Conservation (phyloP, 2,113 vertebrate genomes). For the Xenopus laevis region DNA sequence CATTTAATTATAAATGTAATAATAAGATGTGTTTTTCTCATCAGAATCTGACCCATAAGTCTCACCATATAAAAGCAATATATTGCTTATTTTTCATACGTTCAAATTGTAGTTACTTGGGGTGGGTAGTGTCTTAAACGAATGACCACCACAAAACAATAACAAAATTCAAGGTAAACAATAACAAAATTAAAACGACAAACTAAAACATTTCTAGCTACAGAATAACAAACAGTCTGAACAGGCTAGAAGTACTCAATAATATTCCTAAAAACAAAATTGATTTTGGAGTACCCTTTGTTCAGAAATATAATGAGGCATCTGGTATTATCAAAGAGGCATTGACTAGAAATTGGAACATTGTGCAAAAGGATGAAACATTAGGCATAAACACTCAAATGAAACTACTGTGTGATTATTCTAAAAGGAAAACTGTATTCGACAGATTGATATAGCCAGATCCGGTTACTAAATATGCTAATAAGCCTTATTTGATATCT, state of each 20-base stretch:
- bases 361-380: background rate
- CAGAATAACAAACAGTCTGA: background rate
- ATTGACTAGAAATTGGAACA: slow-evolving; percentile 3
- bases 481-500: background rate
- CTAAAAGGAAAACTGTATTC: background rate
- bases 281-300: slow-evolving; percentile 5
- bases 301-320: slow-evolving; percentile 2
- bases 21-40: too few relatives aligned
- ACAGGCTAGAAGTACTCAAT: background rate
- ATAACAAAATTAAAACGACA: background rate
- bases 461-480: background rate
- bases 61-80: too few relatives aligned
- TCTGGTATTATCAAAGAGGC: background rate
- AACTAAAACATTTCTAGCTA: background rate
- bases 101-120: too few relatives aligned
- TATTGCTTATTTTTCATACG: too few relatives aligned
- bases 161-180: background rate
- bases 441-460: background rate
- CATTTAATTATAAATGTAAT: too few relatives aligned
- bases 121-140: too few relatives aligned
- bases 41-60: too few relatives aligned
- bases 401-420: background rate
- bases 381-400: background rate
- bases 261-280: background rate
- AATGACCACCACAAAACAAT: too few relatives aligned